Percentiles rank a stretch among this genome's conserved stretches.
Conservation (phyloP, 2,113 vertebrate species). For the Zosterops lateralis region DNA sequence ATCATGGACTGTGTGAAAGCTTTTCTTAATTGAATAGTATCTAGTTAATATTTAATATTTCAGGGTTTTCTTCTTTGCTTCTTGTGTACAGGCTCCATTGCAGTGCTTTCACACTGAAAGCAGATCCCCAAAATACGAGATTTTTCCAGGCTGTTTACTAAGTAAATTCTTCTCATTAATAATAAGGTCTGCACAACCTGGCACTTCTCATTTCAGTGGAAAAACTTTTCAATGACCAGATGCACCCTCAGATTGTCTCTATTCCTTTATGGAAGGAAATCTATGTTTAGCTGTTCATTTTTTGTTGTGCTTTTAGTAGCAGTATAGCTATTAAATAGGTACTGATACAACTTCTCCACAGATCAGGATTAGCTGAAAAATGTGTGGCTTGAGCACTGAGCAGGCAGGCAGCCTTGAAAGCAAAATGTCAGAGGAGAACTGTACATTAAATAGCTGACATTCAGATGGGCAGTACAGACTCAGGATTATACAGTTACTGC, state of each 20-base stretch:
- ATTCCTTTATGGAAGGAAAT: neutral
- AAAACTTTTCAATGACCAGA: neutral
- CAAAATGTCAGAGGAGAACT: neutral
- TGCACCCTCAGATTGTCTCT: neutral
- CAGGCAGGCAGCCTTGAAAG: neutral
- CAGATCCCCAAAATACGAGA: neutral
- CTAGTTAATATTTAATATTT: constrained; percentile 14
- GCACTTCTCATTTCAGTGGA: neutral
- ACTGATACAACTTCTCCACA: neutral
- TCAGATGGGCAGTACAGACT: neutral
- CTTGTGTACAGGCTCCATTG: neutral
- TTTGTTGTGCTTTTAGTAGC: neutral
- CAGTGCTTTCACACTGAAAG: neutral
- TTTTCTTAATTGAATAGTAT: neutral
- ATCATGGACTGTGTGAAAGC: neutral
- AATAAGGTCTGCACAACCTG: neutral
- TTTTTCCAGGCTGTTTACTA: constrained; percentile 15
- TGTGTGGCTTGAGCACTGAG: neutral
- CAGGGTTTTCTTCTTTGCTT: neutral
- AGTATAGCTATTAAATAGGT: neutral
- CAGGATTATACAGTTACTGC: neutral
- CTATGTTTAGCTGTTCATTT: neutral
- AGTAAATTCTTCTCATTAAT: constrained; percentile 10
- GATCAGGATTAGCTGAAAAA: neutral
- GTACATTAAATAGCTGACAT: neutral